Evolutionary conservation across 2,113 vertebrate genomes (phyloP), one percentile per base, ranked within the genome.

Genomic region (Abramis brama): DNA sequence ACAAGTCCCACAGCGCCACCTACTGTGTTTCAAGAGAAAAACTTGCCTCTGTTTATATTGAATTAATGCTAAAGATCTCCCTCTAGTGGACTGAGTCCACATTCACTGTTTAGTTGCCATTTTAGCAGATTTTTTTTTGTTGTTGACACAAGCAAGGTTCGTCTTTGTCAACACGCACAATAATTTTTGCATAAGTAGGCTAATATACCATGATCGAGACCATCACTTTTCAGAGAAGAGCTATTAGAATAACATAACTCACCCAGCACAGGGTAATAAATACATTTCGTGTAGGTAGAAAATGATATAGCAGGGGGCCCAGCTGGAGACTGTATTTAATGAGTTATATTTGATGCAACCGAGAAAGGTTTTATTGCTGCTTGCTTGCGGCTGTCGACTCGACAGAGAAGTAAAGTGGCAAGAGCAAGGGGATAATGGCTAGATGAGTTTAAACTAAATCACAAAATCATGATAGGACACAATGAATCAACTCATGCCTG

Each of bases 81-180:
- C 79, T 83, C 87, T 88, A 68, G 70, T 77, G 87, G 73, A 43
- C 15, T 39, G 4, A 50, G 23, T 33, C 25, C 27, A 5, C 75
- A 77, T 11, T 33, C 50, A 13, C 70, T 43, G 36, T 70, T 36
- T 70, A 21, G 64, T 6, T 33, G 8, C 8, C 5, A n/a, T 74
- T 43, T 47, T 17, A 7, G 43, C 12, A 25, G n/a, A 8, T 71
- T 21, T 57, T 36, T 39, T 5, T 47, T 27, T 25, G 4, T 43
- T 43, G 8, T 73, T n/a, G 43, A 75, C 71, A 25, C n/a, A 27
- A 25, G 5, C 71, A 75, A 47, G 9, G 33, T 19, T 71, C 5
- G 10, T 74, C 23, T 15, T 47, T 11, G 10, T 47, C 19, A 39
- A 11, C 70, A 43, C 5, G 21, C 70, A 43, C 68, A 21, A 19